A percentile compares a stretch with the other conserved stretches of the same genome.
Evolutionary conservation across 2,113 vertebrate species (phyloP).

Genomic region (Seriola dumerili): DNA sequence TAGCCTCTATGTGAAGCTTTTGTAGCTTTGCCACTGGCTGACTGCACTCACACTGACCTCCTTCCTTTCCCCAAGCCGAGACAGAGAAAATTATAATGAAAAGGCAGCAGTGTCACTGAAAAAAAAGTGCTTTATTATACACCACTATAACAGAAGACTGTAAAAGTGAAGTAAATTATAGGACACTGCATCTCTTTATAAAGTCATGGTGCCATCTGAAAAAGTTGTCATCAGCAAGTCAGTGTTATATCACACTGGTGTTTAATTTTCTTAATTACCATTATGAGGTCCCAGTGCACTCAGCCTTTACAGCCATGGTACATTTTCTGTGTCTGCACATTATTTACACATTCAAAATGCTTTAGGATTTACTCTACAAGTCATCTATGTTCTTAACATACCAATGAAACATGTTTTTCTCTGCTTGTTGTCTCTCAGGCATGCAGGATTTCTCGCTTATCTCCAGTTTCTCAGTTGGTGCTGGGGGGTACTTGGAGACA

Average conservation of each 20-base stretch:
- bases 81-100: slow-evolving; percentile 53
- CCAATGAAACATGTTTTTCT: not conserved
- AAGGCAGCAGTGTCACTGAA: slow-evolving; percentile 38
- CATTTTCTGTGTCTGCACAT: not conserved
- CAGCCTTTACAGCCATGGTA: not conserved
- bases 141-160: slow-evolving; percentile 5
- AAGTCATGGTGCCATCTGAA: slow-evolving; percentile 18
- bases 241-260: not conserved
- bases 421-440: not conserved
- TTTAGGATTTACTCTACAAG: not conserved
- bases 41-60: slow-evolving; percentile 75
- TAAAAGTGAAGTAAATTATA: slow-evolving; percentile 30
- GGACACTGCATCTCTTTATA: slow-evolving; percentile 17
- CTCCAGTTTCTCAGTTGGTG: not conserved
- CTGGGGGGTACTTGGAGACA: not conserved
- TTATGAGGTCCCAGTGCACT: not conserved
- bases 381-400: not conserved
- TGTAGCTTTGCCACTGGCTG: slow-evolving; percentile 66
- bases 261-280: slow-evolving; percentile 22
- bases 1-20: slow-evolving; percentile 70
- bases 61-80: slow-evolving; percentile 57
- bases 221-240: slow-evolving; percentile 13
- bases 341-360: not conserved
- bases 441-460: not conserved
- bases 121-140: slow-evolving; percentile 49